Evolutionary conservation across 1,140 invertebrate genomes (phyloP), one percentile per base, ranked within the genome.

Genomic region (Paraescarpia echinospica): DNA sequence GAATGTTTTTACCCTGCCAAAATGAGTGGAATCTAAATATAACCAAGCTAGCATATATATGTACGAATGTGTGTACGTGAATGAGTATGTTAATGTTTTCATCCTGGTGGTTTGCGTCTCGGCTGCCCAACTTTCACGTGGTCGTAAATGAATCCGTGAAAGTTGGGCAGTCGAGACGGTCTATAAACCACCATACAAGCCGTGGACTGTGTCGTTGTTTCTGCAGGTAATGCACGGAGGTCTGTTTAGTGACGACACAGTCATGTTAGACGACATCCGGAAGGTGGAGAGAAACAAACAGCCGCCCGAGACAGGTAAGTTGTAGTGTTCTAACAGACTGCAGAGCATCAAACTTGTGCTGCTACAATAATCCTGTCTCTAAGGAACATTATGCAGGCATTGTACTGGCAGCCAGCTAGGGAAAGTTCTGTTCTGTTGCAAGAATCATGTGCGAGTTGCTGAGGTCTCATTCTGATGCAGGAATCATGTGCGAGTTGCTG

Each of bases 391-490:
- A 77, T 77, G 9, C 59, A 22, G 12, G 12, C 41, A 41, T 41
- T 41, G 12, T 41, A 41, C 12, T 41, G 12, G 41, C 41, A 12
- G 41, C 4, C 12, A 12, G 41, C 4, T 77, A 51, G 48, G 8
- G 48, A 93, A 91, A 89, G 34, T 35, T 88, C 33, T 51, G 48
- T 51, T 41, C 41, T 41, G 41, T 90, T 41, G 90, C 93, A 97
- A 97, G 98, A 93, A 96, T 98, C 88, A 99, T 99, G 99, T 99
- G 99, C 95, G 99, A 99, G 95, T 96, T 99, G 91, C 96, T 99
- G 14, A 99, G 99, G 99, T 99, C 98, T 77, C 8, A 14, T 18
- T 27, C 59, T 41, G 34, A n/a, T 41, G 90, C 93, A 97, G 97
- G 98, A 93, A 96, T 98, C 88, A 99, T 99, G 99, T 99, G 99